A percentile compares a stretch with the other conserved stretches of the same genome.
Conservation (phyloP, 2,113 vertebrate genomes). For the Bucco capensis region DNA sequence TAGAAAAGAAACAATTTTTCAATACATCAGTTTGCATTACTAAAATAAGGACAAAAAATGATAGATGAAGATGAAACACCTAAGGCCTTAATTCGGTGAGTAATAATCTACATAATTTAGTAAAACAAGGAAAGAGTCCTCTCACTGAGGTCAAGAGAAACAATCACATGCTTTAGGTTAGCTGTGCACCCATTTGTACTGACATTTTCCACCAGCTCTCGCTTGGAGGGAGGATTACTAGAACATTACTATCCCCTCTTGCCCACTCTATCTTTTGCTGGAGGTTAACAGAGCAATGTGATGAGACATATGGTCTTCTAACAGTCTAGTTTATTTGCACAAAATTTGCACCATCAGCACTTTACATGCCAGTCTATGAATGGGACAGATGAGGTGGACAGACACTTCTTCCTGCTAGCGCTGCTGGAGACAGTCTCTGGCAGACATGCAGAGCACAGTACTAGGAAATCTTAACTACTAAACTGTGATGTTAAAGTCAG, state of each 20-base stretch:
- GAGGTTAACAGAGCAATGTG: neutral
- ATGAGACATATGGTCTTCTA: neutral
- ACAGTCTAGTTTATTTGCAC: neutral
- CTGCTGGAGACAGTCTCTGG: neutral
- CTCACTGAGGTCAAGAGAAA: neutral
- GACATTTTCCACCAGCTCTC: neutral
- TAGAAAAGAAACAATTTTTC: constrained; percentile 15
- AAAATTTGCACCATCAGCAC: neutral
- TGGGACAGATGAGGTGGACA: neutral
- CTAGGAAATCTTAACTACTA: neutral
- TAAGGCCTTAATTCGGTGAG: neutral
- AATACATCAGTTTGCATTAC: neutral
- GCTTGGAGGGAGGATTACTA: neutral
- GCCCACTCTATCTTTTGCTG: neutral
- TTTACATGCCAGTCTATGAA: fast-evolving
- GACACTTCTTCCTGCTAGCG: fast-evolving
- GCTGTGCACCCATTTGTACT: neutral
- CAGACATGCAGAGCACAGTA: neutral
- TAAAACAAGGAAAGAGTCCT: neutral
- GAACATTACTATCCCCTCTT: neutral
- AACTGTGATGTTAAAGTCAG: neutral
- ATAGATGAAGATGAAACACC: neutral
- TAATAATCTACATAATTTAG: neutral
- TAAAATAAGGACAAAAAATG: neutral
- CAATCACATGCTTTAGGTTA: neutral